Conservation (phyloP, 2,113 vertebrate genomes). For the Grantiella picta region DNA sequence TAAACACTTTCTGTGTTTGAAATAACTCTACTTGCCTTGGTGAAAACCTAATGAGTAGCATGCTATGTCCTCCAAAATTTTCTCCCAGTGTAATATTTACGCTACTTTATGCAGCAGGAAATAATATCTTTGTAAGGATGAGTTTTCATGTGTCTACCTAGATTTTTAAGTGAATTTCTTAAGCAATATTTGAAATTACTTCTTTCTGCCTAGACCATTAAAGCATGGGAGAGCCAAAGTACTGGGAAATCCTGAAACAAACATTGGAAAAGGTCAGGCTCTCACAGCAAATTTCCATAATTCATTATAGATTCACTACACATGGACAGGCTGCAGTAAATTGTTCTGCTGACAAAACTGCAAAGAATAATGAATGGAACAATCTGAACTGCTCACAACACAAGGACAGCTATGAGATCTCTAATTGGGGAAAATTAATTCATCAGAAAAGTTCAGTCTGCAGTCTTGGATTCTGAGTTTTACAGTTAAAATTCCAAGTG, state of each 20-base stretch:
- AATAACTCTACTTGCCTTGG: not conserved
- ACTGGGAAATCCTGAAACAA: not conserved
- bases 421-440: conserved; percentile 27
- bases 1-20: not conserved
- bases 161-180: not conserved
- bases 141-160: not conserved
- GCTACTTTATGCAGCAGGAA: not conserved
- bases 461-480: not conserved
- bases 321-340: conserved; percentile 36
- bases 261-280: conserved; percentile 33
- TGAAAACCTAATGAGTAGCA: not conserved
- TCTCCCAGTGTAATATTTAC: not conserved
- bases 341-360: conserved; percentile 34
- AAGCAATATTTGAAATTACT: not conserved
- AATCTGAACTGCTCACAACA: conserved; percentile 17
- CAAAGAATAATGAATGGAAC: conserved; percentile 29
- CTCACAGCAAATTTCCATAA: conserved; percentile 48
- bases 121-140: not conserved
- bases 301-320: conserved; percentile 55
- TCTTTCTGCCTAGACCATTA: not conserved
- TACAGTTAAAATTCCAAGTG: not conserved
- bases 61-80: not conserved
- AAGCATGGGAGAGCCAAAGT: rapidly evolving
- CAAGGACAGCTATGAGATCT: not conserved
- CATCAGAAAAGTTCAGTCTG: not conserved